A percentile compares a stretch with the other conserved stretches of the same genome.
phyloP scores from a whole-genome alignment of 2,797 vertebrate species.

The Peromyscus melanophrys region DNA sequence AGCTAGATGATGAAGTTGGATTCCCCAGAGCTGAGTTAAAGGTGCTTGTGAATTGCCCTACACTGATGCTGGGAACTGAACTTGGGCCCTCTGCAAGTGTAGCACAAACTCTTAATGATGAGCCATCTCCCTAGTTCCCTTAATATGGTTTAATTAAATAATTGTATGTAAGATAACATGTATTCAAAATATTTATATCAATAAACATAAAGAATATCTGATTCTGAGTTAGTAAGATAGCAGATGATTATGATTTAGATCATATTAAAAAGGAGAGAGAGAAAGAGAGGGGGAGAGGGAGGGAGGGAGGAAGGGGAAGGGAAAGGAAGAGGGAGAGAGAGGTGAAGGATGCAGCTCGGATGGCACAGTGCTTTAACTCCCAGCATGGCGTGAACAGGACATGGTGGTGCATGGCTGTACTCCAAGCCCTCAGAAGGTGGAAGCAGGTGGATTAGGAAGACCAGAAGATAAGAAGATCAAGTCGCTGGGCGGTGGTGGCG shows the following conservation, averaged over 20 bases:
- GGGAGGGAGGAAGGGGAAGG: background rate
- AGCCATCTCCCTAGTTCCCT: background rate
- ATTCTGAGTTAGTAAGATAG: background rate
- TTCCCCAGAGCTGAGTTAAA: background rate
- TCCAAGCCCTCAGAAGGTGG: background rate
- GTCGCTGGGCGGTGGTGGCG: too few species aligned
- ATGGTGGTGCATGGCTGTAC: background rate
- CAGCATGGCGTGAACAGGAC: background rate
- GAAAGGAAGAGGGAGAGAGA: background rate
- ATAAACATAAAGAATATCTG: background rate
- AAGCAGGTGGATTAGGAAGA: background rate
- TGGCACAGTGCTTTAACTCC: background rate
- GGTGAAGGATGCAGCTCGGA: background rate
- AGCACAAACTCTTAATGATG: background rate
- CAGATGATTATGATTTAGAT: background rate
- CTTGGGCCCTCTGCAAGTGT: too few species aligned
- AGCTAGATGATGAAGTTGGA: background rate
- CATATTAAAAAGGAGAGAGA: background rate
- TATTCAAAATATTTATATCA: background rate
- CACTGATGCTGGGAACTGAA: background rate
- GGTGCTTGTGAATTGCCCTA: background rate
- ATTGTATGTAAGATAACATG: background rate
- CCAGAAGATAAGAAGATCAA: background rate
- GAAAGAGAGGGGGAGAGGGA: background rate
- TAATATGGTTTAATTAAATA: background rate